A percentile compares a stretch with the other conserved stretches of the same genome.
Evolutionary conservation across 1,140 invertebrate genomes (phyloP).

Genomic region (Muscidifurax raptorellus): DNA sequence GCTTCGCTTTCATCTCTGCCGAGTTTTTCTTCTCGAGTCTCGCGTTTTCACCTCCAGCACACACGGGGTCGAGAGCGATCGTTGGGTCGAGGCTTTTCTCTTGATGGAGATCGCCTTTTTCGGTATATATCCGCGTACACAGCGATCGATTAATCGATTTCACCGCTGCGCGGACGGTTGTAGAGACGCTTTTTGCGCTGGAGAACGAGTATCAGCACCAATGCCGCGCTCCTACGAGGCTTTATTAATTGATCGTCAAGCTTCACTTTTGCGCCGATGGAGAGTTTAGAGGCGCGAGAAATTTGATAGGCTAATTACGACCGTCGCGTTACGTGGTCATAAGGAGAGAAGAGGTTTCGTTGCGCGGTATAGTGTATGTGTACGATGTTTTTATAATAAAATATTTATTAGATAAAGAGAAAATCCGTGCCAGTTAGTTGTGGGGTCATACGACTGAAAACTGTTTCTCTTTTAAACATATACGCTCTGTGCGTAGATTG

Average conservation of each 20-base stretch:
- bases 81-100: background rate
- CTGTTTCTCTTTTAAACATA: too few relatives aligned
- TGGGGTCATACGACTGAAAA: too few relatives aligned
- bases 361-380: background rate
- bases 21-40: background rate
- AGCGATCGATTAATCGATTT: slow-evolving; percentile 24
- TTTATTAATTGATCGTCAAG: slow-evolving; percentile 23
- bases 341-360: too few relatives aligned
- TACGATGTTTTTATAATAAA: too few relatives aligned
- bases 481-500: background rate
- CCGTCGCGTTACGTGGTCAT: too few relatives aligned
- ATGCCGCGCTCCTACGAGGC: background rate
- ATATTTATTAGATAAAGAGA: too few relatives aligned
- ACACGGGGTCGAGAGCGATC: background rate
- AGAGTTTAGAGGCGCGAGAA: slow-evolving; percentile 1
- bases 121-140: background rate
- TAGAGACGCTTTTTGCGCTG: background rate
- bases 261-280: slow-evolving; percentile 2
- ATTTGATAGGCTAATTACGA: slow-evolving; percentile 22
- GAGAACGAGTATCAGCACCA: background rate
- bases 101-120: background rate
- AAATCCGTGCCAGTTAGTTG: too few relatives aligned
- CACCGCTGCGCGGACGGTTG: background rate
- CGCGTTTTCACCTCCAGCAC: background rate
- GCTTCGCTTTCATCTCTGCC: background rate